Evolutionary conservation across 1,140 invertebrate genomes (phyloP), one percentile per base, ranked within the genome.

Genomic region (Zeugodacus cucurbitae): DNA sequence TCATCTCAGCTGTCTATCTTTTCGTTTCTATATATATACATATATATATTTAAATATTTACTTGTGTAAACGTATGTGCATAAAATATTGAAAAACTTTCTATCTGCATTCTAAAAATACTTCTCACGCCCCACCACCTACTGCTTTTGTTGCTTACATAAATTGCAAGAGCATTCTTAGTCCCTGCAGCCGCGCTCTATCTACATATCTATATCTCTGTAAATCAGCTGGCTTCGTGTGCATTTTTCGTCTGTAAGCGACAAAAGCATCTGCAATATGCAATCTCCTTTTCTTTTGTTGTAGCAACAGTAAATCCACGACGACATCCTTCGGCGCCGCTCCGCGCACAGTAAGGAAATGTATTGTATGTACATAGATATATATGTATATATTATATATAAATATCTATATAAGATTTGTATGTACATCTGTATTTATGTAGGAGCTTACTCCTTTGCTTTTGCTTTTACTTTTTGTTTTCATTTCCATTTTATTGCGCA

Each of bases 401-500:
- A 11, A 48, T 48, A 48, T 11, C 11, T 48, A 48, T 48, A 48
- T 48, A 48, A 11, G 14, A 1, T 2, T 48, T 54, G 1, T 54
- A 20, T 54, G 14, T 34, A 37, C 20, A 26, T 29, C 0, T 67
- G 32, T 34, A 1, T 29, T 11, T 67, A 20, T 67, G 29, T 34
- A 20, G 4, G 14, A 11, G 3, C 32, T 32, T 32, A 67, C 64
- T 17, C 29, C 29, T 67, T 67, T 32, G 64, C 32, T 20, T 22
- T 34, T 32, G 34, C 20, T 74, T 74, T 74, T n/a, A 54, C 48
- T 74, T 74, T 74, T 74, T n/a, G n/a, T n/a, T n/a, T n/a, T n/a
- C n/a, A n/a, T n/a, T n/a, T n/a, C n/a, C n/a, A 41, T 41, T 74
- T 74, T 74, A 74, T 74, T 74, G 67, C 67, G 22, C 10, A 74